phyloP scores from a whole-genome alignment of 2,113 vertebrate species.

The Colinus virginianus region DNA sequence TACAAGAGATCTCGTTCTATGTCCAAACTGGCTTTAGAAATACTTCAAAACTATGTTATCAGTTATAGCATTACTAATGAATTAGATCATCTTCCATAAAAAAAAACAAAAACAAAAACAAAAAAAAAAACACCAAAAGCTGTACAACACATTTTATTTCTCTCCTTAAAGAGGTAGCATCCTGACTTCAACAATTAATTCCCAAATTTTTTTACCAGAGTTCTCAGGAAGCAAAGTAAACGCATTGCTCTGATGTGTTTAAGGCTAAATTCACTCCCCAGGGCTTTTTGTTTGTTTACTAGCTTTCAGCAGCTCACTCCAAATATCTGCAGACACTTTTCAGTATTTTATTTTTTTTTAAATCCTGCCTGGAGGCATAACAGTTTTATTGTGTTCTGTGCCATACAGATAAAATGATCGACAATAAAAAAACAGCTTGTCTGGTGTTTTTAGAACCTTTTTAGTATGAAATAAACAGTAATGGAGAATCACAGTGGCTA shows the following conservation, averaged over 20 bases:
- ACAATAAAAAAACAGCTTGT: slow-evolving; percentile 55
- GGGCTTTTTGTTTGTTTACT: neutral
- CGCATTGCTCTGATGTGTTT: neutral
- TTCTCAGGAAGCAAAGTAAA: neutral
- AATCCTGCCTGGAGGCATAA: neutral
- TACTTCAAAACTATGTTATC: neutral
- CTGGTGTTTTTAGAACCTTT: slow-evolving; percentile 62
- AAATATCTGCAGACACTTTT: slow-evolving; percentile 26
- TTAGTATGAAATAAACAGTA: slow-evolving; percentile 52
- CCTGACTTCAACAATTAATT: neutral
- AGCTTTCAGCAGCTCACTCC: neutral
- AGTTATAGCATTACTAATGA: neutral
- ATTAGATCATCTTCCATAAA: neutral
- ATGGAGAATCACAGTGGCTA: slow-evolving; percentile 9
- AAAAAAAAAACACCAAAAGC: neutral
- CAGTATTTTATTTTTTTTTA: slow-evolving; percentile 45
- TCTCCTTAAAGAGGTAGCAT: neutral
- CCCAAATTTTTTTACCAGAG: neutral
- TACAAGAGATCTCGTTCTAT: neutral
- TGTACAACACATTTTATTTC: neutral
- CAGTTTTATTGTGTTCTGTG: slow-evolving; percentile 20
- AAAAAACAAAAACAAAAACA: neutral
- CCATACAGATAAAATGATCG: slow-evolving; percentile 26
- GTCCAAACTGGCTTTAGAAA: neutral
- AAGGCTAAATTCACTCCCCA: neutral